These are phyloP conservation scores for Heliconius sara DNA, from an alignment of 2,888 invertebrate species.

Conservation along the genomic window DNA sequence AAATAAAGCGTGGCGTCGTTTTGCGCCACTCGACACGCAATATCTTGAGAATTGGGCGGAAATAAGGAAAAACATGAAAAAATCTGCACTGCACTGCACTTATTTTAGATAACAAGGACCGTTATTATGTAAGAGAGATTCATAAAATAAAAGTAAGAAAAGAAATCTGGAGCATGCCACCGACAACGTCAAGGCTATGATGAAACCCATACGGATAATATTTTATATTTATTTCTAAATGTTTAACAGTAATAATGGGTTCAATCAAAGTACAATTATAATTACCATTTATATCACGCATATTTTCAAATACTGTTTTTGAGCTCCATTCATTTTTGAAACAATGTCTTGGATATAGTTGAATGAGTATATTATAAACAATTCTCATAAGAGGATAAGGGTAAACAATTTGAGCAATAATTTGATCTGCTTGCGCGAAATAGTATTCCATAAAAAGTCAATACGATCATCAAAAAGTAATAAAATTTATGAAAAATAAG, in stretches of 20 bases:
- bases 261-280: too few species aligned
- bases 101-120: too few species aligned
- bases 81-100: neutral
- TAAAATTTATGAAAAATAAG: slow-evolving; percentile 9
- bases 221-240: neutral
- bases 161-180: slow-evolving; percentile 2
- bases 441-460: slow-evolving; percentile 6
- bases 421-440: neutral
- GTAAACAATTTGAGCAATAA: neutral
- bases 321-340: too few species aligned
- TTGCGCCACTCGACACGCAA: too few species aligned
- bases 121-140: neutral
- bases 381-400: neutral
- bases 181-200: neutral
- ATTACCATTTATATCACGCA: too few species aligned
- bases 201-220: neutral
- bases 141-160: slow-evolving; percentile 4
- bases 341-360: too few species aligned
- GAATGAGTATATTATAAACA: neutral
- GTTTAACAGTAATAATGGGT: neutral
- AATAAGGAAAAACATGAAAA: neutral
- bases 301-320: too few species aligned
- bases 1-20: too few species aligned
- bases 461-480: slow-evolving; percentile 18
- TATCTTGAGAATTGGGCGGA: too few species aligned